A percentile compares a stretch with the other conserved stretches of the same genome.
phyloP scores from a whole-genome alignment of 2,113 vertebrate genomes.

The Micromys minutus region DNA sequence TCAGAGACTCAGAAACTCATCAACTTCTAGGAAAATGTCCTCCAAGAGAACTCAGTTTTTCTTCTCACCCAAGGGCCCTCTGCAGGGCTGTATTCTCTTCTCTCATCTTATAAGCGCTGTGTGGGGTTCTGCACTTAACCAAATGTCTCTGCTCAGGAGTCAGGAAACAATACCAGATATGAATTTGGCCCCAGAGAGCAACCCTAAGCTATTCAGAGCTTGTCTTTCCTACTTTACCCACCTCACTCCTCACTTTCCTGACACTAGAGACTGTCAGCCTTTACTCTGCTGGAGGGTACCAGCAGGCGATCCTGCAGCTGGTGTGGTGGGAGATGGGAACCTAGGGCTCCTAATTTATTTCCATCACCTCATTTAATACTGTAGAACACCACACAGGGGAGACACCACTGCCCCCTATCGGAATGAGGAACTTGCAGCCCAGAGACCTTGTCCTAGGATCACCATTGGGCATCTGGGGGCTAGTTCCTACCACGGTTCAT shows the following conservation, averaged over 20 bases:
- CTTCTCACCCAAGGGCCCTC: neutral
- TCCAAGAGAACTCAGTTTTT: neutral
- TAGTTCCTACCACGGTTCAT: neutral
- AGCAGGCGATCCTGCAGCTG: neutral
- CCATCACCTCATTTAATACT: neutral
- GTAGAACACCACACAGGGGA: neutral
- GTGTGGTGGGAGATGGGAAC: neutral
- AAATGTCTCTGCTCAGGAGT: neutral
- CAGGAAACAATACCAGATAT: neutral
- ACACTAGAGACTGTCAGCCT: slow-evolving; percentile 1
- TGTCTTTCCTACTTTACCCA: neutral
- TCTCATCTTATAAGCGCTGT: neutral
- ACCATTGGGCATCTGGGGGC: neutral
- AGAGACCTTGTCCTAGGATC: neutral
- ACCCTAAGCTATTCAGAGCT: neutral
- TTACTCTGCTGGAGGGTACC: neutral
- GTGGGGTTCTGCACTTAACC: neutral
- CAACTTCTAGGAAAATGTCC: neutral
- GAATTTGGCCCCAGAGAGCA: neutral
- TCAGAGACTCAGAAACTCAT: slow-evolving; percentile 10
- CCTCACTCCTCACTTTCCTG: neutral
- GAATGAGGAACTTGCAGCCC: neutral
- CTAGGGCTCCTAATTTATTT: neutral
- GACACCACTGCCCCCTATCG: neutral
- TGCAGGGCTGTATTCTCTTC: neutral